Evolutionary conservation across 1,140 invertebrate genomes (phyloP).

Genomic region (Nephotettix cincticeps): DNA sequence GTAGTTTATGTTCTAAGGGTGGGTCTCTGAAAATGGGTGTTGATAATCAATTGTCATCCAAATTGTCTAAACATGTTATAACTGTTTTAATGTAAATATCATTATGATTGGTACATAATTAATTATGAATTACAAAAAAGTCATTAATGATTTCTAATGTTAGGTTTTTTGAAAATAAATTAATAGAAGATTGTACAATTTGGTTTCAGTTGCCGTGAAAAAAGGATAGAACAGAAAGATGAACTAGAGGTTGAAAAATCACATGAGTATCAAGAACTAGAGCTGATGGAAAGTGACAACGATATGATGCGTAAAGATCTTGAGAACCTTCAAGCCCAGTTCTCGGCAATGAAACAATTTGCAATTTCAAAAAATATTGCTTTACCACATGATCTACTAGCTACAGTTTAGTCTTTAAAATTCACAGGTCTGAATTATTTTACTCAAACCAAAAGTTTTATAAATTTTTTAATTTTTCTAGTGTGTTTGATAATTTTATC

Average conservation of each 20-base stretch:
- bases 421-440: neutral
- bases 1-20: too few species aligned
- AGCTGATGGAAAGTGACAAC: slow-evolving; percentile 78
- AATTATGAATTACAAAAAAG: too few species aligned
- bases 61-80: too few species aligned
- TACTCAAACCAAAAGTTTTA: neutral
- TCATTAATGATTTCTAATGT: too few species aligned
- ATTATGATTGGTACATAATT: too few species aligned
- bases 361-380: slow-evolving; percentile 80
- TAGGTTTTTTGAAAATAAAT: too few species aligned
- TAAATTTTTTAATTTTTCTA: too few species aligned
- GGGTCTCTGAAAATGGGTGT: too few species aligned
- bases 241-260: slow-evolving; percentile 87
- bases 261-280: slow-evolving; percentile 83
- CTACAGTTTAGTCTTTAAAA: neutral
- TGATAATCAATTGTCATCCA: too few species aligned
- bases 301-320: slow-evolving; percentile 77
- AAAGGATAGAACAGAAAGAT: slow-evolving; percentile 90
- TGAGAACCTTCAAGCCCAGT: slow-evolving; percentile 70
- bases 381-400: slow-evolving; percentile 73
- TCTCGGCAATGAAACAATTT: slow-evolving; percentile 82
- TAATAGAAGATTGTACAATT: too few species aligned
- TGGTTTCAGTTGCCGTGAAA: slow-evolving; percentile 74
- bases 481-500: too few species aligned
- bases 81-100: too few species aligned